Evolutionary conservation across 2,113 vertebrate species (phyloP), one percentile per base, ranked within the genome.

Genomic region (Agapornis roseicollis): DNA sequence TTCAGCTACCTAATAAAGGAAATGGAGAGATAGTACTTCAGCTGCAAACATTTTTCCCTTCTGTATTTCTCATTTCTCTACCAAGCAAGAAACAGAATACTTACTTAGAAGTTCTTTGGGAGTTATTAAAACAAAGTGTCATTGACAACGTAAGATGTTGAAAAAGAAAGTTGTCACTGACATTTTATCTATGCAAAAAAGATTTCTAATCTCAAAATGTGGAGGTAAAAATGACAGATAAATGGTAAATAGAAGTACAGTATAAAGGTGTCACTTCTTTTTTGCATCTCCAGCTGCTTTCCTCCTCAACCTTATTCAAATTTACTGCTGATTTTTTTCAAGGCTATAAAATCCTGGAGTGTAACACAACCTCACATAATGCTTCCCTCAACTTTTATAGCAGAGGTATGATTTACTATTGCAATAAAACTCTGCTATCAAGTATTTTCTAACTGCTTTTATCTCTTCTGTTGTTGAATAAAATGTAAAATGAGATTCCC

Each of bases 301-400:
- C 33, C 39, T 95, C 60, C 85, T 88, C 58, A 93, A n/a, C 52
- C 82, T 92, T 96, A 96, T 95, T 96, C 83, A 97, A 96, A 97
- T 97, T 96, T 95, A 97, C 93, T 84, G 72, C 85, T 86, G 82
- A 65, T 64, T 96, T 88, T 95, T 96, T 96, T 90, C 80, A 74
- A 95, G 64, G 52, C 90, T 94, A 24, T 96, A 96, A 97, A 96
- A 94, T 96, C 83, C 61, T 92, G 65, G 85, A 97, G 90, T 94
- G 88, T 96, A 97, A 94, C 92, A 96, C 92, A 96, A 96, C 88
- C 80, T 93, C 52, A 86, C 95, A 96, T 96, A 94, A 95, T 96
- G 88, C 65, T 95, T 90, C 93, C 58, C 90, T 93, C 88, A 84
- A 92, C 82, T 95, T 97, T 95, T 95, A 96, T 93, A 72, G 92